A percentile compares a stretch with the other conserved stretches of the same genome.
Evolutionary conservation across 2,888 invertebrate species (phyloP).

Genomic region (Dexiosoma caninum): DNA sequence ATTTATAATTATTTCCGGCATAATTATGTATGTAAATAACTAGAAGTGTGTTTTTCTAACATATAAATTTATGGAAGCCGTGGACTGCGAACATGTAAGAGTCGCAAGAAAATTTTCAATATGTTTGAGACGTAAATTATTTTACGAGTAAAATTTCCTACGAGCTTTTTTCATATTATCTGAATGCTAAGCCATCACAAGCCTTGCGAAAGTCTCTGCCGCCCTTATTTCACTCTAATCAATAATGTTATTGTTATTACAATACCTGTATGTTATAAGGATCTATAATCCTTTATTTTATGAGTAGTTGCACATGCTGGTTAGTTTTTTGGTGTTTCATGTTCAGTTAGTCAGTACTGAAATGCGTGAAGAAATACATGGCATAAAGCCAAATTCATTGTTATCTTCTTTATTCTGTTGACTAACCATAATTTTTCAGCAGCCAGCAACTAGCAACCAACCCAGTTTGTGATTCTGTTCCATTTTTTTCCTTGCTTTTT

Average conservation of each 20-base stretch:
- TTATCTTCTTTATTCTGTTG: slow-evolving; percentile 54
- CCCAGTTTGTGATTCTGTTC: no score
- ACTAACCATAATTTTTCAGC: slow-evolving; percentile 49
- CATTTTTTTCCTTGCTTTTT: no score
- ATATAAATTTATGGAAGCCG: no score
- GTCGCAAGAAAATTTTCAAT: no score
- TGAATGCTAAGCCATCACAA: background rate
- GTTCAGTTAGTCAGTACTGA: slow-evolving; percentile 33
- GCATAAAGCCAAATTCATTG: slow-evolving; percentile 57
- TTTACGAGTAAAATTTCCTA: no score
- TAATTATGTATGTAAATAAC: no score
- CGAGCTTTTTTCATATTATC: background rate
- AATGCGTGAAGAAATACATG: slow-evolving; percentile 59
- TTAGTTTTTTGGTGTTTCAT: background rate
- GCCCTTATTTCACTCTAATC: slow-evolving; percentile 30
- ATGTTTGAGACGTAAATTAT: no score
- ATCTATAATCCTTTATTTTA: slow-evolving; percentile 36
- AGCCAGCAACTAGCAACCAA: slow-evolving; percentile 15
- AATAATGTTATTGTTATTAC: slow-evolving; percentile 55
- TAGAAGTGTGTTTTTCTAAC: no score
- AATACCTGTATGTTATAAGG: slow-evolving; percentile 36
- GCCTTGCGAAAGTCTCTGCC: background rate
- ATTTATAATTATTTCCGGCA: no score
- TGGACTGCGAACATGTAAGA: no score
- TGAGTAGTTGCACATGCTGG: background rate